phyloP scores from a whole-genome alignment of 2,113 vertebrate genomes.

The Forbesichthys agassizii region DNA sequence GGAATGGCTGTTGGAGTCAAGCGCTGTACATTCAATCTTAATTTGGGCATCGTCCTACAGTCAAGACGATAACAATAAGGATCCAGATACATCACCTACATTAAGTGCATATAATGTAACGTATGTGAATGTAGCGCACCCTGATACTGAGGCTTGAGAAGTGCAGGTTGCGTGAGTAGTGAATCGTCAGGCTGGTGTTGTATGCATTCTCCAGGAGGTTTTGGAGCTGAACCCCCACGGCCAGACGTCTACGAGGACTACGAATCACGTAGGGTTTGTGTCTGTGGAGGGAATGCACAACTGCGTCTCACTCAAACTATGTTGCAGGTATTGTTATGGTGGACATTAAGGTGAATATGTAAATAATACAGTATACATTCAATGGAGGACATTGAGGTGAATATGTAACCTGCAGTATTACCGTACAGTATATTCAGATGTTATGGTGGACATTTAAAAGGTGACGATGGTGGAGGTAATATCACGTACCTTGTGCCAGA shows the following conservation, averaged over 20 bases:
- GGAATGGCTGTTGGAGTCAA: constrained; percentile 72
- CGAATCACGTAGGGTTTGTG: constrained; percentile 83
- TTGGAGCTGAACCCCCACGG: constrained; percentile 82
- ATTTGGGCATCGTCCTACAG: constrained; percentile 77
- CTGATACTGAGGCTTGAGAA: constrained; percentile 86
- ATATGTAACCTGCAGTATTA: no score
- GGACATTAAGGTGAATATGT: no score
- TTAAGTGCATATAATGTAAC: not conserved
- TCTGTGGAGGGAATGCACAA: constrained; percentile 64
- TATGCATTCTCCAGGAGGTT: constrained; percentile 93
- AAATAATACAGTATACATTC: no score
- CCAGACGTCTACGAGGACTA: constrained; percentile 78
- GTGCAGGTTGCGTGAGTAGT: constrained; percentile 89
- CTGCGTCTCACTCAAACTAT: constrained; percentile 1
- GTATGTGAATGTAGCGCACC: constrained; percentile 65
- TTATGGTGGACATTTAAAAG: no score
- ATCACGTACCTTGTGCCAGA: constrained; percentile 81
- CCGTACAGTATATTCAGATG: not conserved
- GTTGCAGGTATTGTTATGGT: no score
- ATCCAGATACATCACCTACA: not conserved
- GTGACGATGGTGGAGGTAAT: not conserved
- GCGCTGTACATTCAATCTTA: constrained; percentile 85
- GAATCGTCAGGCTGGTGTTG: constrained; percentile 85
- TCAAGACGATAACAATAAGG: constrained; percentile 4
- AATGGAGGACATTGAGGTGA: no score